Percentiles rank a stretch among this genome's conserved stretches.
These are phyloP conservation scores for Hylomyscus alleni DNA, from an alignment of 2,797 vertebrate genomes.

Conservation along the genomic window DNA sequence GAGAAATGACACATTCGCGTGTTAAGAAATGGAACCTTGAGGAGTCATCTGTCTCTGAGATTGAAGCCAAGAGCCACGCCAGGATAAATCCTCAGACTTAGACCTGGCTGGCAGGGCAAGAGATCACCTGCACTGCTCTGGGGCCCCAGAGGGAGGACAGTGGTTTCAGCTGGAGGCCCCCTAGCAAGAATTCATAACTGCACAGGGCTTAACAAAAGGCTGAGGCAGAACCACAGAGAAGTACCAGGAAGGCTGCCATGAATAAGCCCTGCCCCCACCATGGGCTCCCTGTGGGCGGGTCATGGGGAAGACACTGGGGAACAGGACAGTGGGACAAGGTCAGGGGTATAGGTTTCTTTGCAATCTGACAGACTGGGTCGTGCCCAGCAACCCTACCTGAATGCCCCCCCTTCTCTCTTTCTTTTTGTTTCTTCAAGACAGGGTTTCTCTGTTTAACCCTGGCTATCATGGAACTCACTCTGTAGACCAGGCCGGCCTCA, in stretches of 20 bases:
- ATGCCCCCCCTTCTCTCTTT: too few relatives aligned
- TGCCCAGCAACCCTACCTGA: neutral
- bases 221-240: neutral
- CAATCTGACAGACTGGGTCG: neutral
- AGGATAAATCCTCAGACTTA: neutral
- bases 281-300: neutral
- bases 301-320: neutral
- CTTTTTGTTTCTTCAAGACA: too few relatives aligned
- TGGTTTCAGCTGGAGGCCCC: neutral
- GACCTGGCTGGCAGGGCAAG: neutral
- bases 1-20: neutral
- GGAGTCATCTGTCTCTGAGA: neutral
- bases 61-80: neutral
- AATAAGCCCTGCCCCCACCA: accelerated
- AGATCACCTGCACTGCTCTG: neutral
- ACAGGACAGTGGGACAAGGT: neutral
- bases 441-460: too few relatives aligned
- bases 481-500: too few relatives aligned
- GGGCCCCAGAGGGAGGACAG: too few relatives aligned
- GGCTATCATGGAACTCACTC: too few relatives aligned
- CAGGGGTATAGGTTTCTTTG: neutral
- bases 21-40: neutral
- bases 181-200: neutral
- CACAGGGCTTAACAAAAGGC: neutral
- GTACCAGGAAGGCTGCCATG: accelerated